Percentiles rank a stretch among this genome's conserved stretches.
Evolutionary conservation across 2,797 vertebrate genomes (phyloP).

Genomic region (Gastrophryne carolinensis): DNA sequence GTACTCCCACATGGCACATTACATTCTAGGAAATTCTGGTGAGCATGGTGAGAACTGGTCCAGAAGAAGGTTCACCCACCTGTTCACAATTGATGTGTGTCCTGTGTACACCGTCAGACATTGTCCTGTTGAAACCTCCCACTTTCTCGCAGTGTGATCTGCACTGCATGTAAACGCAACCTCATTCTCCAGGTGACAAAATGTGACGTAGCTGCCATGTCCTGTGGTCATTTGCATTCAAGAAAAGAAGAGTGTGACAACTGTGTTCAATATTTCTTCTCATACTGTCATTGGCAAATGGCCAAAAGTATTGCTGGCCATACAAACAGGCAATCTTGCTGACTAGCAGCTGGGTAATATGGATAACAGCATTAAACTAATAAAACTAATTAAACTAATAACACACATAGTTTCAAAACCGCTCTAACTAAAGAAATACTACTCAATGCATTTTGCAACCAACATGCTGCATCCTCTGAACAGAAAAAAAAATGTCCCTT

Average conservation of each 20-base stretch:
- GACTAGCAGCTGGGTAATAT: too few species aligned
- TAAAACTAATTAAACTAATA: too few species aligned
- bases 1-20: not conserved
- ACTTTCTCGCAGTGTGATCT: slow-evolving; percentile 72
- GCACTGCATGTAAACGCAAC: slow-evolving; percentile 75
- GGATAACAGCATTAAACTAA: too few species aligned
- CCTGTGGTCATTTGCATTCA: slow-evolving; percentile 56
- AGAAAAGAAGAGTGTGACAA: not conserved
- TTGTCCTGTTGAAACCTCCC: slow-evolving; percentile 72
- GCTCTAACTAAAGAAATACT: too few species aligned
- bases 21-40: not conserved
- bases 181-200: slow-evolving; percentile 75
- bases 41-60: not conserved
- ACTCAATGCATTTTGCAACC: too few species aligned
- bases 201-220: slow-evolving; percentile 77
- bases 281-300: too few species aligned
- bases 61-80: slow-evolving; percentile 58
- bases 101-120: slow-evolving; percentile 74
- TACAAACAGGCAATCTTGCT: too few species aligned
- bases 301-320: too few species aligned
- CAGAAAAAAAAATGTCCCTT: too few species aligned
- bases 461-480: too few species aligned
- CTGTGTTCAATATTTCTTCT: too few species aligned
- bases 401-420: too few species aligned
- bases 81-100: slow-evolving; percentile 78